These are phyloP conservation scores for Rhea americana DNA, from an alignment of 2,113 vertebrate species.

Conservation along the genomic window DNA sequence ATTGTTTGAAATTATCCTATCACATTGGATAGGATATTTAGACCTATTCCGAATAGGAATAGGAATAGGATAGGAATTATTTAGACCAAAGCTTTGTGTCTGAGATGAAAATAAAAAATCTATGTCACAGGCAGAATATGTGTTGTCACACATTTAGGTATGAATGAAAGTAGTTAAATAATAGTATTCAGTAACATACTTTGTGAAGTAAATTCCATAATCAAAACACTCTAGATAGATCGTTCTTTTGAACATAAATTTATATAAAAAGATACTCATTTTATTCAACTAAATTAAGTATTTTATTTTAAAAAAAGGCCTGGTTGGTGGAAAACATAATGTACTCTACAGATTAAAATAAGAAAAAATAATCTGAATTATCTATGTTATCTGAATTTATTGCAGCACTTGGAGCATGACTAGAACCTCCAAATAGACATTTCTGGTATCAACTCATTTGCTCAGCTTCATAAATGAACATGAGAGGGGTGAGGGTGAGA, in stretches of 20 bases:
- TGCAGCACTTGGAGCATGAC: not conserved
- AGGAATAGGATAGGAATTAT: not conserved
- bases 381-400: not conserved
- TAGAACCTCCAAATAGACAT: not conserved
- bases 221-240: not conserved
- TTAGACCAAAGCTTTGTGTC: not conserved
- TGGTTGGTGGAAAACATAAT: not conserved
- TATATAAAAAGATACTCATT: not conserved
- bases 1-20: not conserved
- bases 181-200: not conserved
- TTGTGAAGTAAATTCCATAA: not conserved
- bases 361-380: not conserved
- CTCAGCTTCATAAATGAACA: not conserved
- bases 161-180: not conserved
- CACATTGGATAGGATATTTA: not conserved
- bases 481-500: rapidly evolving
- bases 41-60: too few relatives aligned
- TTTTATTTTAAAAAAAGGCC: not conserved
- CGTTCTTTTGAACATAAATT: not conserved
- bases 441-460: not conserved
- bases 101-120: not conserved
- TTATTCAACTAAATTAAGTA: not conserved
- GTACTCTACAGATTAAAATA: not conserved
- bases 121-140: not conserved
- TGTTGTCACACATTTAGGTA: not conserved